phyloP scores from a whole-genome alignment of 2,888 invertebrate genomes.

The Philaethria dido region DNA sequence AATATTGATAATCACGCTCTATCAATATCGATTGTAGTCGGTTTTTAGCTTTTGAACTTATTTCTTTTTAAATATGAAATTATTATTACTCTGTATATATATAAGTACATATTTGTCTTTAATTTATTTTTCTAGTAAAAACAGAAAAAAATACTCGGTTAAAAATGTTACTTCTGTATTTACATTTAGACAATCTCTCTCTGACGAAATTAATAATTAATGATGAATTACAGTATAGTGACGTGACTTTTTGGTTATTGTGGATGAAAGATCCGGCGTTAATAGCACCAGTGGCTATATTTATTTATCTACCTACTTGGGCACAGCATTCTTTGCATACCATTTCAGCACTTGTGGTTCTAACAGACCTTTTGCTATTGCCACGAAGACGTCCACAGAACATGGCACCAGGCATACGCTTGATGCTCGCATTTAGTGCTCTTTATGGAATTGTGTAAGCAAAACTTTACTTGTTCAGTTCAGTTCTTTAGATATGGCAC shows the following conservation, averaged over 20 bases:
- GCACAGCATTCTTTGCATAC: constrained; percentile 60
- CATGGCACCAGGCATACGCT: constrained; percentile 44
- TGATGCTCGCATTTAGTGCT: constrained; percentile 47
- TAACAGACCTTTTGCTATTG: constrained; percentile 54
- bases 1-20: no score
- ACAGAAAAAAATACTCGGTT: no score
- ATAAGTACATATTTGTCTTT: no score
- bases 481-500: no score
- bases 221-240: constrained; percentile 52
- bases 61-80: no score
- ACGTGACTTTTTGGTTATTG: constrained; percentile 55
- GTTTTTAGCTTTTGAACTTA: no score
- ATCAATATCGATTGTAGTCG: no score
- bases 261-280: constrained; percentile 48
- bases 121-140: no score
- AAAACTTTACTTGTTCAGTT: neutral
- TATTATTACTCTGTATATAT: no score
- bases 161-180: no score
- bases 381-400: constrained; percentile 53
- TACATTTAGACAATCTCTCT: no score
- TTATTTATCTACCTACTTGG: constrained; percentile 55
- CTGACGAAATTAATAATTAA: neutral
- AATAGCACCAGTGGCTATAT: constrained; percentile 52
- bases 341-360: constrained; percentile 50
- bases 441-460: constrained; percentile 56